Percentiles rank a stretch among this genome's conserved stretches.
phyloP scores from a whole-genome alignment of 2,113 vertebrate species.

The Desmodus rotundus region DNA sequence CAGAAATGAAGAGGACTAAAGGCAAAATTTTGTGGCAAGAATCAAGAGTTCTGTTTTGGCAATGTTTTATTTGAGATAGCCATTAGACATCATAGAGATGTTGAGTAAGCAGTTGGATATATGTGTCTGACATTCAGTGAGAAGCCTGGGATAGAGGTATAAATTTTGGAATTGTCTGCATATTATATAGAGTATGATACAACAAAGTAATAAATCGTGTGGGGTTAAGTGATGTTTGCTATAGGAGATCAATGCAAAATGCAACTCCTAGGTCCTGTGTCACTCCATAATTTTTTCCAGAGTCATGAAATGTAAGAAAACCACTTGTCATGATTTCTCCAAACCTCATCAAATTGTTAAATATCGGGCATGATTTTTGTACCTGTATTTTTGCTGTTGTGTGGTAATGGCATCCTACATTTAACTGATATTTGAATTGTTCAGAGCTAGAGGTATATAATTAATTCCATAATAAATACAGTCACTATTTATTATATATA shows the following conservation, averaged over 20 bases:
- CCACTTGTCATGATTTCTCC: conserved; percentile 41
- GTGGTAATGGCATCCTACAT: neutral
- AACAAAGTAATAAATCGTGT: conserved; percentile 52
- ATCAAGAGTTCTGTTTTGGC: neutral
- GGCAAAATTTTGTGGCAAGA: neutral
- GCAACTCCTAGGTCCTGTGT: neutral
- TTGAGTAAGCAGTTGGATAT: conserved; percentile 14
- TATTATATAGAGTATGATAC: conserved; percentile 16
- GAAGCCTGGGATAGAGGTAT: neutral
- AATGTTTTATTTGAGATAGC: conserved; percentile 1
- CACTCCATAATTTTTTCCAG: neutral
- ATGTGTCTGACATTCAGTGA: neutral
- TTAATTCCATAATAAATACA: neutral
- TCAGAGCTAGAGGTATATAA: conserved; percentile 21
- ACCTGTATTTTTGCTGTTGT: conserved; percentile 50
- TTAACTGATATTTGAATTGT: conserved; percentile 49
- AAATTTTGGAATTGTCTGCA: conserved; percentile 36
- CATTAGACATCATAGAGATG: neutral
- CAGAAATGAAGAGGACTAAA: neutral
- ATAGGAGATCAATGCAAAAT: conserved; percentile 54
- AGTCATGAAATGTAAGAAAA: conserved; percentile 22
- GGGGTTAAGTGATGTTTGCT: conserved; percentile 12
- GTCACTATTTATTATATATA: conserved; percentile 27
- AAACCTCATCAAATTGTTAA: conserved; percentile 58
- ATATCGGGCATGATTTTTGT: conserved; percentile 34